Conservation (phyloP, 1,140 invertebrate genomes). For the Drosophila parabipectinata region DNA sequence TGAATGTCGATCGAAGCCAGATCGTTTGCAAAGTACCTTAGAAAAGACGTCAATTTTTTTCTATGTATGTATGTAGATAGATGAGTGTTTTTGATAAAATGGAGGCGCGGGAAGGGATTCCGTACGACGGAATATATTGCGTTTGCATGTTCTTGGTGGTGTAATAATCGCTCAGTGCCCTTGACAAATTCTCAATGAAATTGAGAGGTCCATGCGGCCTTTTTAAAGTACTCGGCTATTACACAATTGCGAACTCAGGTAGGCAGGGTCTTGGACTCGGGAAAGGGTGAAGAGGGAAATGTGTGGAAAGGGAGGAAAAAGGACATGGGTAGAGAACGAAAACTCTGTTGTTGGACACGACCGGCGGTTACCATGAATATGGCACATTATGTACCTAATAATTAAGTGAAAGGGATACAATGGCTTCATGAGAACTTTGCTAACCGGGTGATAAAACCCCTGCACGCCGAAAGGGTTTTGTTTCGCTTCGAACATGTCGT, state of each 20-base stretch:
- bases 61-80: not conserved
- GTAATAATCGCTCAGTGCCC: conserved; percentile 68
- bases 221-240: conserved; percentile 25
- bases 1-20: no score
- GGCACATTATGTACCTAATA: conserved; percentile 79
- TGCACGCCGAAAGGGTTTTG: conserved; percentile 52
- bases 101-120: not conserved
- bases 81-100: not conserved
- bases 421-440: conserved; percentile 76
- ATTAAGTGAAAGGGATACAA: conserved; percentile 82
- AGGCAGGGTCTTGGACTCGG: conserved; percentile 3
- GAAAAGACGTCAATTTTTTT: not conserved
- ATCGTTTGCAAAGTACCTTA: no score
- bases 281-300: not conserved
- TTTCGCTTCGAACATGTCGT: conserved; percentile 58
- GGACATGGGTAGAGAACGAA: not conserved
- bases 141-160: conserved; percentile 22
- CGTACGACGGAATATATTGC: not conserved
- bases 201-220: conserved; percentile 58
- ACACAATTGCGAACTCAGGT: conserved; percentile 48
- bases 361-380: conserved; percentile 74
- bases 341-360: conserved; percentile 10
- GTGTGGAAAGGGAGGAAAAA: not conserved
- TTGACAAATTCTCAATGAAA: conserved; percentile 72
- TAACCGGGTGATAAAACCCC: conserved; percentile 63